These are phyloP conservation scores for Geotrupes spiniger DNA, from an alignment of 2,888 invertebrate genomes.

Conservation along the genomic window DNA sequence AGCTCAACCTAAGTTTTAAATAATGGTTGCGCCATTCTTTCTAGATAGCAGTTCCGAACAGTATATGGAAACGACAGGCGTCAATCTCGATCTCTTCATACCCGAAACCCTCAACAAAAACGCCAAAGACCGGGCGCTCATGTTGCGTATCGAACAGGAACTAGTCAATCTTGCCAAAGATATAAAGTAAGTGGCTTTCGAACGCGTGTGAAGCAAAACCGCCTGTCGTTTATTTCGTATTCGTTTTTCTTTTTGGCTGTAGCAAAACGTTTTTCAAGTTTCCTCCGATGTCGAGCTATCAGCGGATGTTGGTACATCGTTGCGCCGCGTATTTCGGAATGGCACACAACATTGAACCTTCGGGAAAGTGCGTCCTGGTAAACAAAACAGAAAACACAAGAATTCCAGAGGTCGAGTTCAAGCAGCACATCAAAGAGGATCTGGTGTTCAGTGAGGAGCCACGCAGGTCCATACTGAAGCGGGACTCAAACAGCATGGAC, in stretches of 20 bases:
- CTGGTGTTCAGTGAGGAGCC: conserved; percentile 65
- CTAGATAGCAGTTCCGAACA: conserved; percentile 76
- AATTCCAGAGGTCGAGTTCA: conserved; percentile 69
- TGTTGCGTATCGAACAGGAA: conserved; percentile 86
- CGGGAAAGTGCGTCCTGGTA: conserved; percentile 79
- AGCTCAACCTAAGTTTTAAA: too few relatives aligned
- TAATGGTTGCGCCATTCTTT: conserved; percentile 27
- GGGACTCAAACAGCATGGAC: conserved; percentile 78
- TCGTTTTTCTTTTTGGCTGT: conserved; percentile 27
- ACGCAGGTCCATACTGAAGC: conserved; percentile 74
- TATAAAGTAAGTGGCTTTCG: conserved; percentile 59
- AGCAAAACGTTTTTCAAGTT: conserved; percentile 80
- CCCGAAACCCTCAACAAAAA: conserved; percentile 88
- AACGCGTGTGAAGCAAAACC: neutral
- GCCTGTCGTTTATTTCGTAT: neutral
- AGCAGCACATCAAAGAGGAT: conserved; percentile 67
- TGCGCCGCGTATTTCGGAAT: conserved; percentile 92
- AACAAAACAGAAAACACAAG: conserved; percentile 73
- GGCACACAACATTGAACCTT: conserved; percentile 88
- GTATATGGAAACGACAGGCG: conserved; percentile 72
- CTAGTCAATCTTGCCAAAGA: conserved; percentile 81
- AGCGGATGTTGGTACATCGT: conserved; percentile 93
- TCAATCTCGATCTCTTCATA: conserved; percentile 84
- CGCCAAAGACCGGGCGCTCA: conserved; percentile 78
- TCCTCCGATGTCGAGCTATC: conserved; percentile 92